Conservation (phyloP, 2,797 vertebrate species). For the Eulemur mongoz region DNA sequence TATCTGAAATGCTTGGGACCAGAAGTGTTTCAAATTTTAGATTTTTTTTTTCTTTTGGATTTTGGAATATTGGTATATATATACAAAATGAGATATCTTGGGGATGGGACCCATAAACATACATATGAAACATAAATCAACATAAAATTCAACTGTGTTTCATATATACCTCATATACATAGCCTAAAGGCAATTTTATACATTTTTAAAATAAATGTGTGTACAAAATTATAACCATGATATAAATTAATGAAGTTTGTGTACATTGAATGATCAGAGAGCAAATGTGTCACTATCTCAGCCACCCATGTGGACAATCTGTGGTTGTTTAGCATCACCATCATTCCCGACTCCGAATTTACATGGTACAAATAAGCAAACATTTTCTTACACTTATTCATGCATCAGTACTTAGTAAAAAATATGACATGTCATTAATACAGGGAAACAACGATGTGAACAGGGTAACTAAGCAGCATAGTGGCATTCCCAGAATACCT, state of each 20-base stretch:
- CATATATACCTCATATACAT: background rate
- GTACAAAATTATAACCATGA: background rate
- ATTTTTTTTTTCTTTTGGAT: background rate
- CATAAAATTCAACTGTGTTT: background rate
- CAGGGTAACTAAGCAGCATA: background rate
- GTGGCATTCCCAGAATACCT: background rate
- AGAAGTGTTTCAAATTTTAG: background rate
- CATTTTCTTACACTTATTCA: background rate
- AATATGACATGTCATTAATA: background rate
- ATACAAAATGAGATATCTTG: background rate
- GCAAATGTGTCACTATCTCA: background rate
- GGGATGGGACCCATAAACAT: background rate
- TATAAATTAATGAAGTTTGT: background rate
- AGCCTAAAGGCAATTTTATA: background rate
- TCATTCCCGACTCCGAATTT: background rate
- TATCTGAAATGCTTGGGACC: background rate
- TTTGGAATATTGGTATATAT: background rate
- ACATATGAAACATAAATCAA: background rate
- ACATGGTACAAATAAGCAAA: background rate
- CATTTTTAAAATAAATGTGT: background rate
- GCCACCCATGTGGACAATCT: background rate
- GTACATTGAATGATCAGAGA: background rate
- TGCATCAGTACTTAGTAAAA: background rate
- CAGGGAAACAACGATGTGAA: background rate
- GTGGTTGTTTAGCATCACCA: background rate